Percentiles rank a stretch among this genome's conserved stretches.
Evolutionary conservation across 2,113 vertebrate species (phyloP).

Genomic region (Leuciscus idus): DNA sequence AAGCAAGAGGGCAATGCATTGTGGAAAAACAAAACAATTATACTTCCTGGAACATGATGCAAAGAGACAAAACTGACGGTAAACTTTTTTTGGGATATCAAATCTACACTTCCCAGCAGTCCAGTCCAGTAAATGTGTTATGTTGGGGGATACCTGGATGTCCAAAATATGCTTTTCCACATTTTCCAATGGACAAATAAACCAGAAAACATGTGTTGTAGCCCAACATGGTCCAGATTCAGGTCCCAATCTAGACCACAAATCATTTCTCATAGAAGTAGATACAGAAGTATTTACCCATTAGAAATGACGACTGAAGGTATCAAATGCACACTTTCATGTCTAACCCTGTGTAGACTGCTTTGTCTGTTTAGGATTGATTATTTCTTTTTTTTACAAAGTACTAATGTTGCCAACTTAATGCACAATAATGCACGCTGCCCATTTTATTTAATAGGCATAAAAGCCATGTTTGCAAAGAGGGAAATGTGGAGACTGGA

Average conservation of each 20-base stretch:
- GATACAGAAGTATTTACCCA: not conserved
- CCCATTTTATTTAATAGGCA: conserved; percentile 5
- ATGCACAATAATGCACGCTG: not conserved
- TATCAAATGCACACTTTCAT: not conserved
- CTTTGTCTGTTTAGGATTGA: not conserved
- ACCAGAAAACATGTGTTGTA: not conserved
- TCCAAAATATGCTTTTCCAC: not conserved
- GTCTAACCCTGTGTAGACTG: not conserved
- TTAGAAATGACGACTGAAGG: not conserved
- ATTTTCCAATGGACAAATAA: not conserved
- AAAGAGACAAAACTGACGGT: not conserved
- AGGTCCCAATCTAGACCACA: not conserved
- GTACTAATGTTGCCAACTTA: not conserved
- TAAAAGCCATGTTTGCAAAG: not conserved
- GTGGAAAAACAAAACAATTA: not conserved
- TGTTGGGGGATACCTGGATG: not conserved
- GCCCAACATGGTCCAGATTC: not conserved
- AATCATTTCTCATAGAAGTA: not conserved
- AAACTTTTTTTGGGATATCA: not conserved
- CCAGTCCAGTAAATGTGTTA: not conserved
- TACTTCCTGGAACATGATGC: not conserved
- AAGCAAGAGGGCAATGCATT: conserved; percentile 31
- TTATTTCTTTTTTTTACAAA: not conserved
- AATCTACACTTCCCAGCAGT: not conserved
- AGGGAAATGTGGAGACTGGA: not conserved